Conservation (phyloP, 1,140 invertebrate genomes). For the Vanessa tameamea region DNA sequence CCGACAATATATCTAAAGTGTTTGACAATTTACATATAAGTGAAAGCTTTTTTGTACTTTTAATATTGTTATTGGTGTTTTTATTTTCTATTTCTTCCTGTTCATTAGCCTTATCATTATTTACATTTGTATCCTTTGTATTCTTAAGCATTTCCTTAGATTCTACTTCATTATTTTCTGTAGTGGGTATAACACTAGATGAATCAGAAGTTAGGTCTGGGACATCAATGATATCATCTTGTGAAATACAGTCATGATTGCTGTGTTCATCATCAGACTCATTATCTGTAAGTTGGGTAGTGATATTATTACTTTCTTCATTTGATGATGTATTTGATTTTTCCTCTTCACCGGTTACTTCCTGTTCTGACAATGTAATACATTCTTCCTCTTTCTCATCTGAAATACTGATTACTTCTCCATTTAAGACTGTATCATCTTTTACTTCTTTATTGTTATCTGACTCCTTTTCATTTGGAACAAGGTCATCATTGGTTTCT, state of each 20-base stretch:
- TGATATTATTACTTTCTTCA: background rate
- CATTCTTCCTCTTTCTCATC: conserved; percentile 28
- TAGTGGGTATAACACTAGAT: background rate
- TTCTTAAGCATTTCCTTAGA: background rate
- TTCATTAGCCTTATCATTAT: conserved; percentile 5
- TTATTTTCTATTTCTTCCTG: conserved; percentile 14
- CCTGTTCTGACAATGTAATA: background rate
- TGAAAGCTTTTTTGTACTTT: conserved; percentile 36
- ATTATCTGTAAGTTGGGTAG: background rate
- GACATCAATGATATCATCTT: background rate
- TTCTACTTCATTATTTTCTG: background rate
- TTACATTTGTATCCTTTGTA: background rate
- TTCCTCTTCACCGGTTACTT: conserved; percentile 18
- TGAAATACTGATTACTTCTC: conserved; percentile 30
- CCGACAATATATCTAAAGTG: conserved; percentile 67
- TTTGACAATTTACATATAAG: conserved; percentile 61
- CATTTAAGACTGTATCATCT: conserved; percentile 22
- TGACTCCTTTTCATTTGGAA: background rate
- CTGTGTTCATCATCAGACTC: background rate
- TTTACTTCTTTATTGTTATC: conserved; percentile 17
- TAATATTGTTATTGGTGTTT: conserved; percentile 22
- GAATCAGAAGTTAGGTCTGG: background rate
- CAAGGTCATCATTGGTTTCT: background rate
- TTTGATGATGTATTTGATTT: conserved; percentile 9
- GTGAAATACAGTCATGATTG: background rate